Evolutionary conservation across 2,888 invertebrate genomes (phyloP), one percentile per base, ranked within the genome.

Genomic region (Ophonus ardosiacus): DNA sequence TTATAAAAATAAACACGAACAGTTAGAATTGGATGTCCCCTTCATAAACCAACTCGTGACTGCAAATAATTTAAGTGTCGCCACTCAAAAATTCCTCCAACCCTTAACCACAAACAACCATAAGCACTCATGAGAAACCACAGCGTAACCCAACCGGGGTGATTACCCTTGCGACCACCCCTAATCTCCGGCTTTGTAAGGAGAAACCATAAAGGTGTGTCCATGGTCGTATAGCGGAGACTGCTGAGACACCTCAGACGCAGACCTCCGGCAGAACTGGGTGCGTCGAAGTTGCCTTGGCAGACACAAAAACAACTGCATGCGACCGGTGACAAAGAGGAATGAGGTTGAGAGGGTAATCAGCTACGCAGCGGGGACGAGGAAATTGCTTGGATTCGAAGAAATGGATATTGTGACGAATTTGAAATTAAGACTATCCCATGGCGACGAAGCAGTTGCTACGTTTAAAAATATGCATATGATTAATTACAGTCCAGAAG

Each of bases 141-240:
- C 40, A 71, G 15, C 7, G 8, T 7, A 74, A 74, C 15, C 40
- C 18, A 74, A 74, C 43, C 18, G 71, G 71, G 71, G 71, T 74
- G 40, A 74, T 74, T 15, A 74, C 71, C 68, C 68, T 31, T 38
- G 0, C 7, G 38, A 13, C 31, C 18, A 7, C 79, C 80, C 80
- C 21, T 61, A 61, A 31, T 63, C 79, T 79, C 57, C 79, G 63
- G 63, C 81, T 40, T 65, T 63, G 68, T 40, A 81, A 81, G 56
- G 43, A 40, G 81, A 81, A 81, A 81, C 68, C 81, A 68, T 81
- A 65, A 81, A 81, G 81, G 81, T 81, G 81, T 81, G 81, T 81
- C 81, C 40, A 24, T 31, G 31, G 31, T 4, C 31, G 31, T 3
- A 31, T 0, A 31, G 5, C 31, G 63, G 18, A 10, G 15, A 43